These are phyloP conservation scores for Bemisia tabaci DNA, from an alignment of 1,140 invertebrate species.

Conservation along the genomic window DNA sequence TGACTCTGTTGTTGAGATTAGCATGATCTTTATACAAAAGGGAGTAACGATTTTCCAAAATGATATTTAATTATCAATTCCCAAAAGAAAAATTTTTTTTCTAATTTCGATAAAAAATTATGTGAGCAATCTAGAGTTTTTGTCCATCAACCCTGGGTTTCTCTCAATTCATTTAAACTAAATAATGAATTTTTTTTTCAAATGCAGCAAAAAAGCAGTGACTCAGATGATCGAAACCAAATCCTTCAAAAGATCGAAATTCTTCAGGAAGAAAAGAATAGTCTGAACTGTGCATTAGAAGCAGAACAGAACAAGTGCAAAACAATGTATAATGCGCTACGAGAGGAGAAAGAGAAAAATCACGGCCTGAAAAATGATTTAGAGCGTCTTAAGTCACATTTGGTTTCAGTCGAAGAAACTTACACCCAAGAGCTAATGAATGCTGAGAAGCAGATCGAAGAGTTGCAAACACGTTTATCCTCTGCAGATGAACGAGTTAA, in stretches of 20 bases:
- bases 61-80: too few species aligned
- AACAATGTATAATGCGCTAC: background rate
- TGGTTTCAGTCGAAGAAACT: conserved; percentile 72
- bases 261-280: background rate
- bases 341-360: conserved; percentile 41
- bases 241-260: background rate
- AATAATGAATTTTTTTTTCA: too few species aligned
- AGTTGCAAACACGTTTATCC: conserved; percentile 50
- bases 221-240: background rate
- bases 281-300: background rate
- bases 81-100: too few species aligned
- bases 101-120: too few species aligned
- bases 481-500: conserved; percentile 63
- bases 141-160: too few species aligned
- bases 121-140: too few species aligned
- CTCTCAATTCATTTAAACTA: too few species aligned
- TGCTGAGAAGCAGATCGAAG: conserved; percentile 58
- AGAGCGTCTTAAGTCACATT: conserved; percentile 62
- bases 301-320: conserved; percentile 4
- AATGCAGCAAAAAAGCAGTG: background rate
- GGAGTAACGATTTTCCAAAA: too few species aligned
- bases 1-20: too few species aligned
- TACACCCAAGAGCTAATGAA: conserved; percentile 72
- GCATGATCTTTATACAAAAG: too few species aligned
- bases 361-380: conserved; percentile 45